A percentile compares a stretch with the other conserved stretches of the same genome.
These are phyloP conservation scores for Micromesistius poutassou DNA, from an alignment of 2,797 vertebrate genomes.

Conservation along the genomic window DNA sequence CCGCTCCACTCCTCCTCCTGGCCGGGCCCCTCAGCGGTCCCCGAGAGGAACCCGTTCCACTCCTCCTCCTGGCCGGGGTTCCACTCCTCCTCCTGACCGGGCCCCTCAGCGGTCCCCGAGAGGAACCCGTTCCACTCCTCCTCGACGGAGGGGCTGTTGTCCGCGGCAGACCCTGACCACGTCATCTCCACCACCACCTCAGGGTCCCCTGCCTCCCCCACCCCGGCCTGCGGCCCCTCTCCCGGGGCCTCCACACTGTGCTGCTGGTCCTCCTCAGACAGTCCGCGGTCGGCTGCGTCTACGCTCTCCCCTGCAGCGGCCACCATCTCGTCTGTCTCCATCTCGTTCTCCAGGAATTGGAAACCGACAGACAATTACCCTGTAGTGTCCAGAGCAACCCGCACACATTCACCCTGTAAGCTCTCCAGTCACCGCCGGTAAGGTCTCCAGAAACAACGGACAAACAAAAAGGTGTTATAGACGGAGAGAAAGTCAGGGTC, in stretches of 20 bases:
- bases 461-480: background rate
- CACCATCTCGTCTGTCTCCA: background rate
- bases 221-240: background rate
- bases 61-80: no score
- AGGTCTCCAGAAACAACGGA: no score
- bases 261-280: background rate
- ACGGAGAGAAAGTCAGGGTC: background rate
- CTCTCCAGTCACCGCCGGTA: background rate
- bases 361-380: background rate
- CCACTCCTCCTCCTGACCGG: background rate
- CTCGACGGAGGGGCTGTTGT: background rate
- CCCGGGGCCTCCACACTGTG: conserved; percentile 10
- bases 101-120: conserved; percentile 15
- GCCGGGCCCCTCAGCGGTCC: conserved; percentile 1
- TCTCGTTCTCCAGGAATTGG: background rate
- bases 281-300: background rate
- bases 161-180: background rate
- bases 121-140: conserved; percentile 58
- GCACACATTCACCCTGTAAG: background rate
- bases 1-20: conserved; percentile 50
- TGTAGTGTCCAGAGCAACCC: background rate
- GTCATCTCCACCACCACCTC: conserved; percentile 21
- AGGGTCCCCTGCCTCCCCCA: conserved; percentile 2
- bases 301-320: background rate
- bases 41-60: conserved; percentile 55